Evolutionary conservation across 2,888 invertebrate species (phyloP), one percentile per base, ranked within the genome.

Genomic region (Entomobrya proxima): DNA sequence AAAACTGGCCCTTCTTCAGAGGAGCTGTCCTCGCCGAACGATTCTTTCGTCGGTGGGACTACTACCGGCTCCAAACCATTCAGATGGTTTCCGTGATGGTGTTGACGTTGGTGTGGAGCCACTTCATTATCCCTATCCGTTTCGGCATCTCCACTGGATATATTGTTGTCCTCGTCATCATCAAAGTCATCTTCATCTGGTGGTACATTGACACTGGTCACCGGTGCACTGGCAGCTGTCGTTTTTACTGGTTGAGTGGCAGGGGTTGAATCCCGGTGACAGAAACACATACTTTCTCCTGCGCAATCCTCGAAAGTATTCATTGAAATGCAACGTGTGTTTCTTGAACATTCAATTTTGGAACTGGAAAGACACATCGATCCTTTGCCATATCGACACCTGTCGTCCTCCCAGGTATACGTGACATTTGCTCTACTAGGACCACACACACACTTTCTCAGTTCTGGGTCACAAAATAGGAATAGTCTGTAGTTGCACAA

Each of bases 401-500:
- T 52, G n/a, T 44, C 67, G 4, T 76, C 69, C 32, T 80, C 80
- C 80, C 75, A 76, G 55, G 69, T 47, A 44, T 52, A 85, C 0
- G 76, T 61, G 21, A 85, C 27, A 67, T 85, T 85, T n/a, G 27
- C 69, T 47, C 85, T 27, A n/a, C 7, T 52, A 21, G 80, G 85
- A 9, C 85, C 85, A 69, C 85, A 85, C 24, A 85, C 79, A 55
- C 85, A 85, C 32, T 81, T 75, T 32, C 80, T 80, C 52, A 30
- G 35, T 9, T 85, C 85, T 0, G 24, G 80, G 61, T 85, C 85
- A 58, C 85, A 85, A 5, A 85, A 18, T 0, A 85, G 80, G 13
- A 80, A 74, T 6, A 80, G 44, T 18, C 67, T 50, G 55, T 85
- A 85, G 61, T 85, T 85, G 47, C 85, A 85, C 55, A 85, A 27